These are phyloP conservation scores for Cotesia congregata DNA, from an alignment of 2,888 invertebrate genomes.

Conservation along the genomic window DNA sequence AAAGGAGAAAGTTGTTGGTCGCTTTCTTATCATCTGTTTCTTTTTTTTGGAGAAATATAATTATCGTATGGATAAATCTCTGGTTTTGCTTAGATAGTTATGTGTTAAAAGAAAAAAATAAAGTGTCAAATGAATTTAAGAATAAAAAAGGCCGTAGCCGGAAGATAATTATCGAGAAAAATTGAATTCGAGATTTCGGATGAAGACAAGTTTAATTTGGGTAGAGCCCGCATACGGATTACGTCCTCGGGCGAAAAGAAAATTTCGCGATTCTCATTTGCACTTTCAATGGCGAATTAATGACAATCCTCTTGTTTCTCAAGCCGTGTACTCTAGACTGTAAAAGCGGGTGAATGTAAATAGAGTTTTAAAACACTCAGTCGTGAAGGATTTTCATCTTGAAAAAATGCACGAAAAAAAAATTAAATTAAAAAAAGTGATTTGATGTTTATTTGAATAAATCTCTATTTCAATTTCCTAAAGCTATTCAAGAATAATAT, in stretches of 20 bases:
- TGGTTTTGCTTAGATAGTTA: background rate
- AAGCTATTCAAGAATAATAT: background rate
- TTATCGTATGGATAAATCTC: background rate
- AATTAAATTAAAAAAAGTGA: background rate
- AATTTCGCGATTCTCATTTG: slow-evolving; percentile 31
- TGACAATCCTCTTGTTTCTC: slow-evolving; percentile 27
- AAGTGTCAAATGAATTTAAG: background rate
- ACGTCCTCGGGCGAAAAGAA: slow-evolving; percentile 16
- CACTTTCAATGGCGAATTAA: slow-evolving; percentile 32
- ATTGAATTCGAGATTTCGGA: background rate
- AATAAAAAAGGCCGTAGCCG: background rate
- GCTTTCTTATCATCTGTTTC: background rate
- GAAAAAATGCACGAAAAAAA: background rate
- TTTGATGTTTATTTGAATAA: background rate
- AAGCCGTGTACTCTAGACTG: slow-evolving; percentile 22
- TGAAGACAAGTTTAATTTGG: slow-evolving; percentile 11
- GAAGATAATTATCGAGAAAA: slow-evolving; percentile 23
- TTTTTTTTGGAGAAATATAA: background rate
- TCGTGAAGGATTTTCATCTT: slow-evolving; percentile 23
- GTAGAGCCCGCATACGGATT: slow-evolving; percentile 17
- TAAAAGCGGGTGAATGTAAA: slow-evolving; percentile 20
- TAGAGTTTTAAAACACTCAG: slow-evolving; percentile 29
- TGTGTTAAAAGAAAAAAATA: background rate
- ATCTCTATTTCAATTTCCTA: background rate
- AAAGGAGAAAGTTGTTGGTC: background rate